These are phyloP conservation scores for Tanypteryx hageni DNA, from an alignment of 2,888 invertebrate genomes.

Conservation along the genomic window DNA sequence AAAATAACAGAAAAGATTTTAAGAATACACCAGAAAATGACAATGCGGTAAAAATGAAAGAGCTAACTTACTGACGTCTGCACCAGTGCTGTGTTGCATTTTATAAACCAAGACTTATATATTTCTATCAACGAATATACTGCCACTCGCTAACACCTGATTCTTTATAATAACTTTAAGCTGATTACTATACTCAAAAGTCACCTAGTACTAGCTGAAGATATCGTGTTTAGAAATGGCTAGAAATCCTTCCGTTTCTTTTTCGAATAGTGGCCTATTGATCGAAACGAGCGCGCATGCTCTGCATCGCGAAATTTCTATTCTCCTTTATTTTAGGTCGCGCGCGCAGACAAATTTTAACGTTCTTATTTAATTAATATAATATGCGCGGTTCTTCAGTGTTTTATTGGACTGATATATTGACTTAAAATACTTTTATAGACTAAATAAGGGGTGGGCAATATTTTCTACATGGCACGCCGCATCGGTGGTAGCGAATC, in stretches of 20 bases:
- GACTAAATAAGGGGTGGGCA: too few relatives aligned
- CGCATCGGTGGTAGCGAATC: too few relatives aligned
- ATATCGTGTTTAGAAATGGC: not conserved
- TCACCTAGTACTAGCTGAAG: not conserved
- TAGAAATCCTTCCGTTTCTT: not conserved
- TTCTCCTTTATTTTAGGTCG: not conserved
- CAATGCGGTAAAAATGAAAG: not conserved
- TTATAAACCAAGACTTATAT: not conserved
- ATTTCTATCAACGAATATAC: not conserved
- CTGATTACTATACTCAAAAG: not conserved
- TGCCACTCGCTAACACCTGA: not conserved
- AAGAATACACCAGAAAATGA: not conserved
- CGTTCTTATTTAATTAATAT: too few relatives aligned
- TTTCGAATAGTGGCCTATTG: slow-evolving; percentile 25
- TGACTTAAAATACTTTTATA: too few relatives aligned
- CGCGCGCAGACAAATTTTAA: not conserved
- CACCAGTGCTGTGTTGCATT: slow-evolving; percentile 45
- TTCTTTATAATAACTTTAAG: too few relatives aligned
- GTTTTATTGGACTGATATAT: too few relatives aligned
- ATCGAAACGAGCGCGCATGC: slow-evolving; percentile 61
- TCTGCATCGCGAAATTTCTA: not conserved
- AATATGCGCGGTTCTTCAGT: too few relatives aligned
- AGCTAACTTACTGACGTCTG: slow-evolving; percentile 41
- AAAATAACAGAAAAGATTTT: not conserved
- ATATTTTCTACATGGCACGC: too few relatives aligned